Base-by-base conservation (phyloP, 2,888 invertebrate species). In the Seira musarum region DNA sequence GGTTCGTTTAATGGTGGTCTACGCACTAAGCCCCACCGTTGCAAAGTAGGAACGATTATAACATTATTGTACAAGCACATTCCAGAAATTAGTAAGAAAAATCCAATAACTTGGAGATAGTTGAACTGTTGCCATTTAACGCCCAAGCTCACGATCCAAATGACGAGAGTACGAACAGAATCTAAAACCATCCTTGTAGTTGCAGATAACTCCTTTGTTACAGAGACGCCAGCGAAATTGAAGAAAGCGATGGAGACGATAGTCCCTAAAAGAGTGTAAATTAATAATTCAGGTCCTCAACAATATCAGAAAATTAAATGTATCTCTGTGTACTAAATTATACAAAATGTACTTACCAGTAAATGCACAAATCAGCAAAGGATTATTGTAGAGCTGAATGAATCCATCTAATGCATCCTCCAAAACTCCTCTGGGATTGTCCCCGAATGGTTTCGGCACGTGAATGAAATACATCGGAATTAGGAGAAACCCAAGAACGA, bases 181-280 rank as follows among this genome's bases (percentile, higher is more conserved):
- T 97, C 97, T 65, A 97, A 90, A 13, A 97, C 94, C 94, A 96
- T 95, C 83, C 97, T 91, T 1, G 96, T 95, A 0, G 96, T 96
- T 0, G 98, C 97, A 1, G 95, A 97, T 87, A 97, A 92, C 89
- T 97, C 96, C 90, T 97, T 98, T 0, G 97, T 96, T 2, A 98
- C 95, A 88, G 94, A 95, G 83, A 97, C 93, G 10, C 96, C 96
- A 83, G 96, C 93, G 89, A 95, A 97, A 89, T 96, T 97, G 90
- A 97, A 97, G 90, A 97, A 94, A 0, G 97, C 96, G 85, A 97
- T 97, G 69, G 96, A 96, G 24, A 96, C 87, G 22, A 95, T 91
- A 1, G 94, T 95, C 79, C 95, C 95, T 92, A 61, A 64, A 6
- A 21, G 15, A 63, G 46, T n/a, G n/a, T 40, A 40, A 40, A 40